Evolutionary conservation across 1,140 invertebrate genomes (phyloP), one percentile per base, ranked within the genome.

Genomic region (Lucilia cuprina): DNA sequence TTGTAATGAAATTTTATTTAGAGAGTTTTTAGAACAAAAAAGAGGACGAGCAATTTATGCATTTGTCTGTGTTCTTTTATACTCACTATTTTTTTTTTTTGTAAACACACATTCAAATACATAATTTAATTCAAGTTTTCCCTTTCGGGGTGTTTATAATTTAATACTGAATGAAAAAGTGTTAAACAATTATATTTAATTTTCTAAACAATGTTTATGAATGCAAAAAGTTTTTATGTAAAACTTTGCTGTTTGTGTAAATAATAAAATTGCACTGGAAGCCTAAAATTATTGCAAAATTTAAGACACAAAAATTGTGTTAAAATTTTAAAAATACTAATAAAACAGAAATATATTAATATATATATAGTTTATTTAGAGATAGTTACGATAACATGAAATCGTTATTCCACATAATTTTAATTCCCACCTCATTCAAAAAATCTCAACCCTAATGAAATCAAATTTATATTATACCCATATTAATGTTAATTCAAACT

Each of bases 101-200:
- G 2, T 25, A n/a, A 70, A 21, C 55, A 7, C 14, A n/a, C 5
- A n/a, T n/a, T 60, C 55, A 41, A 7, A 41, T 30, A 30, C 7
- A 41, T 41, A 41, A 55, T 55, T 55, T 25, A 25, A 70, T 70
- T 7, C 65, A 70, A 70, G 65, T 70, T 70, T 70, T 70, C 21
- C 10, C n/a, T 70, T 70, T 70, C n/a, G 21, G 65, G 65, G 65
- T 25, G 65, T 70, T 70, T 70, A 70, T 70, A 70, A 70, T 70
- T 70, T 70, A 70, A 70, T 70, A 70, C 65, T 9, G n/a, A 70
- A 70, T n/a, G 25, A n/a, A 60, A 60, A 70, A 21, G n/a, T 70
- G 65, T 70, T 70, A 21, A 70, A 70, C 65, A 70, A 70, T 70
- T 70, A 70, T 70, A 10, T 70, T 19, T 70, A 70, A 70, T 70